Base-by-base conservation (phyloP, 2,888 invertebrate genomes). In the Hedychridium roseum region DNA sequence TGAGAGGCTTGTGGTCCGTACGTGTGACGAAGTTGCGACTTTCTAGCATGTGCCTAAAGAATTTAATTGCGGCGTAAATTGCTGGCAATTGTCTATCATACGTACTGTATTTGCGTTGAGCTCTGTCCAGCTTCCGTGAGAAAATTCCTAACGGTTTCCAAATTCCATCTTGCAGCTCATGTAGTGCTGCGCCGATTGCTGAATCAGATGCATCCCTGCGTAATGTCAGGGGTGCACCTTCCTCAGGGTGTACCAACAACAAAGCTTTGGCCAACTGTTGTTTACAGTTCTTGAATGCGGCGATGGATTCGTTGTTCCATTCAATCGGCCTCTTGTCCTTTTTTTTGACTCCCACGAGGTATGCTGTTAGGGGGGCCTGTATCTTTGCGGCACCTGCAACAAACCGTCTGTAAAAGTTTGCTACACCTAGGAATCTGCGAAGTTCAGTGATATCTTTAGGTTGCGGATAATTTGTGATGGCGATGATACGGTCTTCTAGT, bases 101-200 rank as follows among this genome's bases (percentile, higher is more conserved):
- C 1, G 39, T 23, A 12, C 45, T 45, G 3, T 45, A 40, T 1
- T n/a, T 20, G 2, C 1, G 3, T 15, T 45, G n/a, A 0, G 39
- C 26, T 2, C 9, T 9, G 1, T n/a, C 7, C 2, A 45, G 17
- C 16, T 41, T 46, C 2, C 30, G n/a, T 1, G 46, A 40, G 4
- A 45, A 45, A 14, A 40, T 41, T 2, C 36, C 46, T 1, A 41
- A 7, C 2, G 41, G 46, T 30, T 36, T 11, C 41, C 46, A 41
- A 1, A 3, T 3, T 2, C 9, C 31, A 14, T 30, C 12, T 6
- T 23, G 6, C 2, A 16, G 20, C 9, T 44, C 37, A 2, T 46
- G 28, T 1, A 46, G 7, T 0, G 28, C 28, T 1, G 40, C 21
- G 4, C 40, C 40, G 12, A 41, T 35, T 0, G 40, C 40, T 1